These are phyloP conservation scores for Tyto alba DNA, from an alignment of 2,113 vertebrate species.

Conservation along the genomic window DNA sequence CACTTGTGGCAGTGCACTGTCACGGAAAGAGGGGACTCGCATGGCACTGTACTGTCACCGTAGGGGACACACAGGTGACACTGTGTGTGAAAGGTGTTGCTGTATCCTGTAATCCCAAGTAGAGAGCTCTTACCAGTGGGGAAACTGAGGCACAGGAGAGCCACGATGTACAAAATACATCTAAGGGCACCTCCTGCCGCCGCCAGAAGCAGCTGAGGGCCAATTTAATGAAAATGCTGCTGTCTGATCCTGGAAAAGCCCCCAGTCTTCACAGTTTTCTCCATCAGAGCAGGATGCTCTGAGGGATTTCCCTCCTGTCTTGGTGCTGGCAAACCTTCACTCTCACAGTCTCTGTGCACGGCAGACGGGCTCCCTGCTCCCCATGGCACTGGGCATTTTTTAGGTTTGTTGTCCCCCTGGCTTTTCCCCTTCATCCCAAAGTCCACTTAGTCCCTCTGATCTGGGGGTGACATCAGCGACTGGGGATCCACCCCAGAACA, in stretches of 20 bases:
- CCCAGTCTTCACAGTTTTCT: background rate
- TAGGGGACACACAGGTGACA: fast-evolving
- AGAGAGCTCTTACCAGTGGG: background rate
- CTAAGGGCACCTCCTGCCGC: background rate
- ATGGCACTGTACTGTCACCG: fast-evolving
- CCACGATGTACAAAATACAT: background rate
- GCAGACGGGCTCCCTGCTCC: fast-evolving
- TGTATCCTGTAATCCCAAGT: fast-evolving
- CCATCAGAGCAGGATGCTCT: background rate
- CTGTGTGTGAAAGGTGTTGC: background rate
- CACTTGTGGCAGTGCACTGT: background rate
- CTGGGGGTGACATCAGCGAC: background rate
- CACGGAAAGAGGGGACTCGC: background rate
- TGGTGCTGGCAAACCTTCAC: background rate
- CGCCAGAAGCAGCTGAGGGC: background rate
- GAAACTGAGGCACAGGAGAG: background rate
- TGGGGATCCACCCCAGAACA: fast-evolving
- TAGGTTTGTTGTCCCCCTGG: background rate
- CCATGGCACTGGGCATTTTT: fast-evolving
- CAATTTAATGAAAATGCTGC: background rate
- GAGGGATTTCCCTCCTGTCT: background rate
- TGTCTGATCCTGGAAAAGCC: background rate
- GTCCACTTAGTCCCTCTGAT: background rate
- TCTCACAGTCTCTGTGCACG: fast-evolving
- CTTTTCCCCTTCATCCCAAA: background rate